Conservation (phyloP, 2,797 vertebrate species). For the Tokudaia muenninki region DNA sequence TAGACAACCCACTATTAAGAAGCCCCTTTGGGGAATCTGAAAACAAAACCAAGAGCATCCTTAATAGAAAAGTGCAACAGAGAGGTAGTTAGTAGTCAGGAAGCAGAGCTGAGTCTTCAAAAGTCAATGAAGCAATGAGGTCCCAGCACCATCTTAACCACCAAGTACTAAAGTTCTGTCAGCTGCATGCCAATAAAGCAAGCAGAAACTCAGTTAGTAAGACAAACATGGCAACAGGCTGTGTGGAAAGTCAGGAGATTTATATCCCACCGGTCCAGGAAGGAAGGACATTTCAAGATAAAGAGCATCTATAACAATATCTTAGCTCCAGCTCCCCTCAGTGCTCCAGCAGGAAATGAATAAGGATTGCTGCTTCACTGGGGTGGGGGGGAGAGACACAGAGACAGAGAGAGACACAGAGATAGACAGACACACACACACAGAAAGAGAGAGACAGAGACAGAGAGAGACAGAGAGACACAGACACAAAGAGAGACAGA, state of each 20-base stretch:
- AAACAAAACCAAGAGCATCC: conserved; percentile 11
- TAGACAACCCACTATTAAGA: background rate
- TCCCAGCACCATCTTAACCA: background rate
- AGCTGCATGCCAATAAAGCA: background rate
- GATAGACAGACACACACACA: too few relatives aligned
- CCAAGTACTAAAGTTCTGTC: background rate
- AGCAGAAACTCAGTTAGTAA: conserved; percentile 47
- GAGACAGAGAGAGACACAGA: accelerated
- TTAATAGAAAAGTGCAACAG: conserved; percentile 6
- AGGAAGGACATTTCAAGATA: conserved; percentile 77
- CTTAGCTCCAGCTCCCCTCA: conserved; percentile 54
- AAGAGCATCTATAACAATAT: conserved; percentile 69
- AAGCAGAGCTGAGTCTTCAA: background rate
- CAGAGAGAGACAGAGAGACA: too few relatives aligned
- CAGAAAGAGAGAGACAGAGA: too few relatives aligned
- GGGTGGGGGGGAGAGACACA: accelerated
- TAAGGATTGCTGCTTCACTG: background rate
- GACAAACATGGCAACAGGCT: conserved; percentile 49
- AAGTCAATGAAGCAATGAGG: background rate
- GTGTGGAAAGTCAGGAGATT: conserved; percentile 63
- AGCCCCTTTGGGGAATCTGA: background rate
- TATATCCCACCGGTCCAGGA: conserved; percentile 68
- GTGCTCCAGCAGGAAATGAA: conserved; percentile 57
- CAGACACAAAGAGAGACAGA: too few relatives aligned
- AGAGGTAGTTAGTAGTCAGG: background rate